Conservation (phyloP, 2,888 invertebrate genomes). For the Hemithea aestivaria region DNA sequence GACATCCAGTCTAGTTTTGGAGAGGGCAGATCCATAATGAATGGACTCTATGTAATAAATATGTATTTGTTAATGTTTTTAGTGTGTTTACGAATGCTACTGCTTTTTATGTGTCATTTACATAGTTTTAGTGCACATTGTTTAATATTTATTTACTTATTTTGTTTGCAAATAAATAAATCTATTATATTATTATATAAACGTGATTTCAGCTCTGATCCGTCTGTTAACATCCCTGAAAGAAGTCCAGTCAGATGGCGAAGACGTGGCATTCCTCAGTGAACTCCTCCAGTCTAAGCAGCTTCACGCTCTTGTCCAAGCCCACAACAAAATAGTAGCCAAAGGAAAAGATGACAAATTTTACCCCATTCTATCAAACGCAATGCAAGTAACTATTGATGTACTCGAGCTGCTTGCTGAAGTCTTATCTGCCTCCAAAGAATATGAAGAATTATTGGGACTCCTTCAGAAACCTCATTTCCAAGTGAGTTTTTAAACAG, state of each 20-base stretch:
- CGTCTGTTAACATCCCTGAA: constrained; percentile 89
- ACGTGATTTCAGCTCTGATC: constrained; percentile 81
- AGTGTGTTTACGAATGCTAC: too few relatives aligned
- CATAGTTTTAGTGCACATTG: too few relatives aligned
- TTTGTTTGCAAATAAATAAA: too few relatives aligned
- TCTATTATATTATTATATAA: too few relatives aligned
- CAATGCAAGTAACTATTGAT: constrained; percentile 89
- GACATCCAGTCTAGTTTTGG: too few relatives aligned
- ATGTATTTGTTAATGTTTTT: too few relatives aligned
- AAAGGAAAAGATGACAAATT: constrained; percentile 91
- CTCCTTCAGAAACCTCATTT: constrained; percentile 91
- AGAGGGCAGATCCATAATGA: too few relatives aligned
- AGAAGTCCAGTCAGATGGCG: constrained; percentile 89
- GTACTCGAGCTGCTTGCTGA: constrained; percentile 87
- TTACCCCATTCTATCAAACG: constrained; percentile 90
- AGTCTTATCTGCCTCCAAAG: constrained; percentile 83
- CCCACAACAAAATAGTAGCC: constrained; percentile 92
- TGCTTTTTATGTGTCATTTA: too few relatives aligned
- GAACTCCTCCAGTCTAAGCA: constrained; percentile 91
- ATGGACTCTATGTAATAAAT: too few relatives aligned
- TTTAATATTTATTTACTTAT: too few relatives aligned
- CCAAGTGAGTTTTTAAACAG: constrained; percentile 86
- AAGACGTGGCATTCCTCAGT: constrained; percentile 91
- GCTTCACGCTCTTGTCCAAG: constrained; percentile 92
- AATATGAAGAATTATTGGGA: constrained; percentile 88